Conservation (phyloP, 53 echinoderm and acorn worm genomes). For the Zoroaster sp. region DNA sequence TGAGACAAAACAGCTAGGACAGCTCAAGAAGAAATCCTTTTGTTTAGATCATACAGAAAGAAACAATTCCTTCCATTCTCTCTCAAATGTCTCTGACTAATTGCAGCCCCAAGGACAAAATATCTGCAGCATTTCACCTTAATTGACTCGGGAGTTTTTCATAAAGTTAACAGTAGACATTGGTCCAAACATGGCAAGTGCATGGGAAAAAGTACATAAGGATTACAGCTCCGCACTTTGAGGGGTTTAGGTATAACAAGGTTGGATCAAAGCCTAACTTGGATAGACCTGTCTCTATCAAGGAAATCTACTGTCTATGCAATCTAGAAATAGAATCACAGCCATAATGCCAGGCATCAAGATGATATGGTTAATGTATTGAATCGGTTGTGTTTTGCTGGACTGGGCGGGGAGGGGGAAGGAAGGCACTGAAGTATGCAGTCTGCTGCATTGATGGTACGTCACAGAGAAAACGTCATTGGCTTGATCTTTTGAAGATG, state of each 20-base stretch:
- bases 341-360: neutral
- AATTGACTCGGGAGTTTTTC: neutral
- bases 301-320: neutral
- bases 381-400: neutral
- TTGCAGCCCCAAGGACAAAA: neutral
- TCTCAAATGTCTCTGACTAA: neutral
- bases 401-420: neutral
- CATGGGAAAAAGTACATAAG: neutral
- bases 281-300: neutral
- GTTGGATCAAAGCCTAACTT: neutral
- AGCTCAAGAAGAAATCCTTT: neutral
- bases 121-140: neutral
- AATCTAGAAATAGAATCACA: neutral
- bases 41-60: neutral
- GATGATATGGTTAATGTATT: neutral
- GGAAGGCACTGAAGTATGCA: neutral
- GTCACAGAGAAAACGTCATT: neutral
- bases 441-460: neutral
- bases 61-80: constrained; percentile 6
- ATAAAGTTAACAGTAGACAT: neutral
- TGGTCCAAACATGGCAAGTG: neutral
- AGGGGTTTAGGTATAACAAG: neutral
- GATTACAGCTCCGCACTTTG: neutral
- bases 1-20: neutral
- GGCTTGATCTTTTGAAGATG: neutral